Percentiles rank a stretch among this genome's conserved stretches.
phyloP scores from a whole-genome alignment of 1,140 invertebrate genomes.

The Bombus haemorrhoidalis region DNA sequence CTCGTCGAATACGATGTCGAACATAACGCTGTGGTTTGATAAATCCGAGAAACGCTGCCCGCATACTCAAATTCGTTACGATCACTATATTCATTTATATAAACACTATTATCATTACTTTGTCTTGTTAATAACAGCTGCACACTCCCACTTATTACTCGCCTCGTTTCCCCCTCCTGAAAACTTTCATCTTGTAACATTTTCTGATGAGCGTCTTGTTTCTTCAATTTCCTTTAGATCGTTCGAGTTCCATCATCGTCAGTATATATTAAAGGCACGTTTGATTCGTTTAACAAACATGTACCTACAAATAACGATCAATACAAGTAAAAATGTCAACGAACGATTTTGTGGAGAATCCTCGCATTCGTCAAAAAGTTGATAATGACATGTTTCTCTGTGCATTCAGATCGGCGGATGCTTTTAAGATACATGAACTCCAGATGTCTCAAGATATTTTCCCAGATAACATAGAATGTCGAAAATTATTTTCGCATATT shows the following conservation, averaged over 20 bases:
- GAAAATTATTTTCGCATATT: neutral
- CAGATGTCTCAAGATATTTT: neutral
- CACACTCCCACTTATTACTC: neutral
- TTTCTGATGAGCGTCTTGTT: neutral
- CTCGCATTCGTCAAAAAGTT: constrained; percentile 3
- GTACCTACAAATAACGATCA: constrained; percentile 8
- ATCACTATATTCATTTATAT: neutral
- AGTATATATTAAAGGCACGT: neutral
- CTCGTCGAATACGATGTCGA: constrained; percentile 13
- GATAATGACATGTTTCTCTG: constrained; percentile 3
- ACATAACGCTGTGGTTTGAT: neutral
- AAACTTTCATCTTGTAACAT: neutral
- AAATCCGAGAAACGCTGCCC: constrained; percentile 30
- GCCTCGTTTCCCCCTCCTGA: neutral
- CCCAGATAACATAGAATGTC: neutral
- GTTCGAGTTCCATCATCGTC: neutral
- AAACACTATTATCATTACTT: constrained; percentile 20
- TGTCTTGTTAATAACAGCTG: constrained; percentile 9
- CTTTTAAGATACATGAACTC: constrained; percentile 1
- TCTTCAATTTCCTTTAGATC: constrained; percentile 1
- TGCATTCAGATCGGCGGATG: neutral
- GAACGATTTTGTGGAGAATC: neutral
- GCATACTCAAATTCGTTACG: constrained; percentile 6
- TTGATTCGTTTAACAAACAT: constrained; percentile 18
- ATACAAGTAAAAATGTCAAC: constrained; percentile 6